Evolutionary conservation across 2,888 invertebrate genomes (phyloP).

Genomic region (Phrixothrix hirtus): DNA sequence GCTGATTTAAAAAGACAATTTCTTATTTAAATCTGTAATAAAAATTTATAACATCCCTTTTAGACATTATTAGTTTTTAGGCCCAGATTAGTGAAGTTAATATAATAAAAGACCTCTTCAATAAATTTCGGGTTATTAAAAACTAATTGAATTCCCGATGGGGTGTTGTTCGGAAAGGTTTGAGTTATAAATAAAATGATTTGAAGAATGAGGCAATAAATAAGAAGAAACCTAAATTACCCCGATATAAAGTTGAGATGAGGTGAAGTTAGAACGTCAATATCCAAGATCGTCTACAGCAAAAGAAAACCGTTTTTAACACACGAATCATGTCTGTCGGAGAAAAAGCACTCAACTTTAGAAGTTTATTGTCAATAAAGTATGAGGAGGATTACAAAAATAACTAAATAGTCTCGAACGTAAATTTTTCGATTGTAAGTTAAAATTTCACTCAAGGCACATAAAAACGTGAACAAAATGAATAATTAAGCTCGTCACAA

Average conservation of each 20-base stretch:
- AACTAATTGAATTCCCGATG: conserved; percentile 5
- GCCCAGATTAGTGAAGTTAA: conserved; percentile 1
- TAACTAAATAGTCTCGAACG: no score
- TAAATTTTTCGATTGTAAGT: no score
- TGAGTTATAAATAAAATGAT: conserved; percentile 10
- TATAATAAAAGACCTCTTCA: neutral
- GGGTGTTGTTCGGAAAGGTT: neutral
- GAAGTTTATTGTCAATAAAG: conserved; percentile 27
- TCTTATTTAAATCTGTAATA: no score
- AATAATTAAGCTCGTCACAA: conserved; percentile 4
- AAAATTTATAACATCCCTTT: no score
- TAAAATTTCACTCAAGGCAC: no score
- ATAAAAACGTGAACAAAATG: conserved; percentile 13
- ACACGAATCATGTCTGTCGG: conserved; percentile 23
- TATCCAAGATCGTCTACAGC: conserved; percentile 14
- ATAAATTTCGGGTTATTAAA: conserved; percentile 10
- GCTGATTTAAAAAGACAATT: no score
- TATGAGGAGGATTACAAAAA: no score
- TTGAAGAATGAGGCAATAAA: conserved; percentile 8
- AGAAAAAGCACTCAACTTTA: conserved; percentile 24
- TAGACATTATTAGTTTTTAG: no score
- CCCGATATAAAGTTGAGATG: conserved; percentile 12
- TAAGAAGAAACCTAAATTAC: conserved; percentile 13
- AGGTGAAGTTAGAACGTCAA: conserved; percentile 19
- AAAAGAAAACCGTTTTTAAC: conserved; percentile 20